Percentiles rank a stretch among this genome's conserved stretches.
phyloP scores from a whole-genome alignment of 2,888 invertebrate genomes.

The Thereva unica region DNA sequence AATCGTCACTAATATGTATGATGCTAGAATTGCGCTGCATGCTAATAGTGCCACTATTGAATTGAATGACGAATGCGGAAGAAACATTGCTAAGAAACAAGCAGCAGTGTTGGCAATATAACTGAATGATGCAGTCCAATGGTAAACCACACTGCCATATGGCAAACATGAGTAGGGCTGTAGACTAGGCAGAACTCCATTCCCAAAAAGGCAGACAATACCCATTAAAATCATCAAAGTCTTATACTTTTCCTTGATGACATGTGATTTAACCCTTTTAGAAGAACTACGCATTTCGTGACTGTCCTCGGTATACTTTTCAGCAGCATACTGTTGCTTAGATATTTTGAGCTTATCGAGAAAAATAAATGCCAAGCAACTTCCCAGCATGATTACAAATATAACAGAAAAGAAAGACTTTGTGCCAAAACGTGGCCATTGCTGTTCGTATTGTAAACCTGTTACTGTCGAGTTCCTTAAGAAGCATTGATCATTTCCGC shows the following conservation, averaged over 20 bases:
- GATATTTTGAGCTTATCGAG: conserved; percentile 53
- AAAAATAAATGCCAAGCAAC: conserved; percentile 63
- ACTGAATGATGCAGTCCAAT: conserved; percentile 70
- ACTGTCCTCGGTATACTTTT: background rate
- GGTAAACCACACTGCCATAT: conserved; percentile 72
- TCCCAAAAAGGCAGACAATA: conserved; percentile 65
- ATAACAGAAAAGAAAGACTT: conserved; percentile 65
- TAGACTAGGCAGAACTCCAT: conserved; percentile 73
- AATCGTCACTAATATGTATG: conserved; percentile 69
- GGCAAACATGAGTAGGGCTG: conserved; percentile 76
- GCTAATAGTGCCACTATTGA: conserved; percentile 58
- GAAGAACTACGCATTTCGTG: too few relatives aligned
- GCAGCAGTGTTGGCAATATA: conserved; percentile 75
- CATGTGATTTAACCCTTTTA: too few relatives aligned
- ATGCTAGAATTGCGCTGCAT: conserved; percentile 60
- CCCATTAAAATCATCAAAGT: conserved; percentile 52
- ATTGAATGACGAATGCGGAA: conserved; percentile 57
- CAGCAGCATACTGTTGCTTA: conserved; percentile 39
- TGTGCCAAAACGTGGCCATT: conserved; percentile 62
- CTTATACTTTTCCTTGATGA: background rate
- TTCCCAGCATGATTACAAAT: conserved; percentile 63
- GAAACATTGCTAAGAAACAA: conserved; percentile 64
- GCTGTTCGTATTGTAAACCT: conserved; percentile 50
- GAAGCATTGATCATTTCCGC: conserved; percentile 62
- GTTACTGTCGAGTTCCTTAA: conserved; percentile 43